Conservation (phyloP, 2,797 vertebrate genomes). For the Oceanodroma leucorhoa region DNA sequence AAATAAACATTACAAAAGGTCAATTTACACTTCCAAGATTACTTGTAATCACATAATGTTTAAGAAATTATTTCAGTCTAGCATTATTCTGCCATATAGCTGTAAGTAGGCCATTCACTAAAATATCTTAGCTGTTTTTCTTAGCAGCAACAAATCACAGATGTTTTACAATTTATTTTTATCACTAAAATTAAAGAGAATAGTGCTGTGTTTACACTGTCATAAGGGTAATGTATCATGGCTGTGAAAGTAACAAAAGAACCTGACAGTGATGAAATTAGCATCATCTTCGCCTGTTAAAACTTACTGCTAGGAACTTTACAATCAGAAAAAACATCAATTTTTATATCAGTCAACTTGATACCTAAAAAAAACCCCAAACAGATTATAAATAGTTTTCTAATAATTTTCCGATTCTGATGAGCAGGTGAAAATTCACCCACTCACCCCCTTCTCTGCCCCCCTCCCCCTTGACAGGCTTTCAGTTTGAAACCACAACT, state of each 20-base stretch:
- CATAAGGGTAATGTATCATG: constrained; percentile 23
- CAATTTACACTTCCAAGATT: constrained; percentile 43
- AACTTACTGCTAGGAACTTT: not conserved
- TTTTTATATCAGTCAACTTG: not conserved
- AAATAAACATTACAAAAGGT: constrained; percentile 58
- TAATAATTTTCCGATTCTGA: not conserved
- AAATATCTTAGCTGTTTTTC: not conserved
- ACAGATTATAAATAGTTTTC: not conserved
- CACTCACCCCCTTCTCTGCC: fast-evolving
- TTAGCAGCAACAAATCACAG: constrained; percentile 15
- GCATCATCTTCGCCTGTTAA: not conserved
- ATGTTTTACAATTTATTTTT: constrained; percentile 26
- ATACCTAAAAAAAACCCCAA: not conserved
- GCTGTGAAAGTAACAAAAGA: constrained; percentile 30
- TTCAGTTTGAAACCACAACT: not conserved
- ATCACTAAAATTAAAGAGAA: constrained; percentile 45
- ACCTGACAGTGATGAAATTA: not conserved
- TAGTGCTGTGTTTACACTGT: constrained; percentile 26
- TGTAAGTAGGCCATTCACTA: constrained; percentile 1
- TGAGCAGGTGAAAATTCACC: not conserved
- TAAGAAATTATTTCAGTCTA: constrained; percentile 22
- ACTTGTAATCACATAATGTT: not conserved
- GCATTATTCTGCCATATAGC: not conserved
- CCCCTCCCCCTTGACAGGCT: not conserved
- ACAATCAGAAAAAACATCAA: not conserved